Evolutionary conservation across 1,140 invertebrate species (phyloP).

Genomic region (Drosophila albomicans): DNA sequence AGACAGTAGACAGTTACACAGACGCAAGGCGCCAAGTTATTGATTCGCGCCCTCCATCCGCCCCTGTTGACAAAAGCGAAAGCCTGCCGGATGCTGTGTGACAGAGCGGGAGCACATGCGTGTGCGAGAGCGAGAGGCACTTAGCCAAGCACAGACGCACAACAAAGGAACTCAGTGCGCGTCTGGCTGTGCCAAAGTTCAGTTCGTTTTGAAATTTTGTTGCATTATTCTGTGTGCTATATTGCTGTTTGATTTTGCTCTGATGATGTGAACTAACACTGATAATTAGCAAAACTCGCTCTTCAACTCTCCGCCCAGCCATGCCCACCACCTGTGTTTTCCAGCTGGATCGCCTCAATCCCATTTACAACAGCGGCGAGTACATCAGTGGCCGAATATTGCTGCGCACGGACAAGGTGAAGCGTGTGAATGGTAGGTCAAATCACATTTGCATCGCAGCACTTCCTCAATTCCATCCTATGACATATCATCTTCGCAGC

Average conservation of each 20-base stretch:
- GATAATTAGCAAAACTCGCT: background rate
- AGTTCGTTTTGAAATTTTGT: slow-evolving; percentile 43
- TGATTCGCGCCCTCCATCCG: slow-evolving; percentile 62
- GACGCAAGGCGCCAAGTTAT: slow-evolving; percentile 82
- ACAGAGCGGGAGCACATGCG: slow-evolving; percentile 28
- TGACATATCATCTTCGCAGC: slow-evolving; percentile 44
- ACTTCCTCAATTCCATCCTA: background rate
- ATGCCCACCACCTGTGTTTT: slow-evolving; percentile 83
- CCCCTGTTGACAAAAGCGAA: slow-evolving; percentile 51
- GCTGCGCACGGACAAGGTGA: slow-evolving; percentile 77
- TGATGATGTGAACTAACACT: slow-evolving; percentile 29
- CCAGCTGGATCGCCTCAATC: slow-evolving; percentile 80
- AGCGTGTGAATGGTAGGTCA: slow-evolving; percentile 78
- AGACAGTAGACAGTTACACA: slow-evolving; percentile 79
- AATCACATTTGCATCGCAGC: background rate
- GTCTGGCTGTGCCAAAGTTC: slow-evolving; percentile 76
- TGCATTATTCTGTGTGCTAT: slow-evolving; percentile 17
- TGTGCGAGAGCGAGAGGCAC: slow-evolving; percentile 1
- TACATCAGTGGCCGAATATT: slow-evolving; percentile 79
- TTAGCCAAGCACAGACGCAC: slow-evolving; percentile 19
- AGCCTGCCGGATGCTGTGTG: slow-evolving; percentile 65
- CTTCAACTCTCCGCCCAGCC: slow-evolving; percentile 18
- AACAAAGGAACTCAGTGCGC: slow-evolving; percentile 70
- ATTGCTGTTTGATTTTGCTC: slow-evolving; percentile 10
- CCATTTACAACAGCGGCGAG: slow-evolving; percentile 78